Base-by-base conservation (phyloP, 2,888 invertebrate species). In the Calliopum simillimum region DNA sequence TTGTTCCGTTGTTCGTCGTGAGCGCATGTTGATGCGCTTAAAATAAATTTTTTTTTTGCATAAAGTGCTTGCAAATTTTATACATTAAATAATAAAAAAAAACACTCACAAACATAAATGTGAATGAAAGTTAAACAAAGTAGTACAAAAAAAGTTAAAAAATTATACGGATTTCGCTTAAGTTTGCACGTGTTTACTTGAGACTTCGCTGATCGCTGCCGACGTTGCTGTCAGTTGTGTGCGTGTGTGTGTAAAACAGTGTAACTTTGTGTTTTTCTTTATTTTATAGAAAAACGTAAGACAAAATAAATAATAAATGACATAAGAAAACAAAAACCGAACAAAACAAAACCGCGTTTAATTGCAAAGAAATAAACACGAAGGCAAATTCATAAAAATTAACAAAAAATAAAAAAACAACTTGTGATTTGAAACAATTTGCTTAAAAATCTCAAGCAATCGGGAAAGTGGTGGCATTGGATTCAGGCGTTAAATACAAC, bases 11-110 rank as follows among this genome's bases (percentile, higher is more conserved):
- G 43, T 43, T 55, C 53, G 23, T 65, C 44, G 55, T n/a, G 55
- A 55, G 44, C 44, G 65, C 65, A 65, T 55, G 65, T 65, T 25
- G 65, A 25, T 53, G 46, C 44, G 55, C 55, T 21, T 49, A 33
- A 63, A 25, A 16, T 44, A 21, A 21, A 4, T 13, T 21, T 59
- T 19, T 47, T 33, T 13, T 33, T 11, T n/a, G 41, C 25, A 63
- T 16, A 16, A 1, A 41, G n/a, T 19, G 46, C 23, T 41, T 41
- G 13, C 44, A 53, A 55, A 43, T 43, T 23, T 43, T 55, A 13
- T 44, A 23, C 33, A 65, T 4, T n/a, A 44, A 44, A 55, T 47
- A 47, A 46, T 49, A 16, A 25, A 43, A 2, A 21, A 19, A 41
- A 25, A 58, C 12, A 12, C 12, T 43, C 1, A n/a, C 13, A 16